Conservation (phyloP, 2,797 vertebrate genomes). For the Diglossa cyanea region DNA sequence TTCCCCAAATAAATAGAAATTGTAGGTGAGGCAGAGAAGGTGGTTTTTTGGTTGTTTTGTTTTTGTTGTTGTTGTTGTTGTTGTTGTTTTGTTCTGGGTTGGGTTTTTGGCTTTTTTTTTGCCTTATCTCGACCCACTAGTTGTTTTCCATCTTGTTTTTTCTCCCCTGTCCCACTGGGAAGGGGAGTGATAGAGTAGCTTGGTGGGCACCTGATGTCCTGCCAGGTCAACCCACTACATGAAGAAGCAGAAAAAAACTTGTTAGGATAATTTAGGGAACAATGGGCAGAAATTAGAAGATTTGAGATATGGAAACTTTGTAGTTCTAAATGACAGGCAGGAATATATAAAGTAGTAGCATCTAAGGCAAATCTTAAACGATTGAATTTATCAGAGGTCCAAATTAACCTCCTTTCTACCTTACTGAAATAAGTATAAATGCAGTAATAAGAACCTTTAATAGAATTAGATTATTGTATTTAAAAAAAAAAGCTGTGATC, state of each 20-base stretch:
- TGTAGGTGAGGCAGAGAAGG: neutral
- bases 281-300: neutral
- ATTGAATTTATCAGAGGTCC: neutral
- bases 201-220: neutral
- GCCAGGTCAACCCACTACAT: neutral
- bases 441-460: neutral
- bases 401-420: neutral
- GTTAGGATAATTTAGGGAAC: neutral
- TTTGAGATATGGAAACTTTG: neutral
- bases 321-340: neutral
- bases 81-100: neutral
- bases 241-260: neutral
- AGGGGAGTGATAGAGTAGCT: neutral
- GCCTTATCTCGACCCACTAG: neutral
- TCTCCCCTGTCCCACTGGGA: rapidly evolving
- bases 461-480: neutral
- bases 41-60: neutral
- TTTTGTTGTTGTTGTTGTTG: neutral
- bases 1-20: neutral
- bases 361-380: neutral
- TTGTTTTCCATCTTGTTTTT: neutral
- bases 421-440: neutral
- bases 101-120: neutral
- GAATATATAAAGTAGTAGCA: neutral
- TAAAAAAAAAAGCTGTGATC: neutral